Percentiles rank a stretch among this genome's conserved stretches.
phyloP scores from a whole-genome alignment of 2,888 invertebrate genomes.

The Acleris laterana region DNA sequence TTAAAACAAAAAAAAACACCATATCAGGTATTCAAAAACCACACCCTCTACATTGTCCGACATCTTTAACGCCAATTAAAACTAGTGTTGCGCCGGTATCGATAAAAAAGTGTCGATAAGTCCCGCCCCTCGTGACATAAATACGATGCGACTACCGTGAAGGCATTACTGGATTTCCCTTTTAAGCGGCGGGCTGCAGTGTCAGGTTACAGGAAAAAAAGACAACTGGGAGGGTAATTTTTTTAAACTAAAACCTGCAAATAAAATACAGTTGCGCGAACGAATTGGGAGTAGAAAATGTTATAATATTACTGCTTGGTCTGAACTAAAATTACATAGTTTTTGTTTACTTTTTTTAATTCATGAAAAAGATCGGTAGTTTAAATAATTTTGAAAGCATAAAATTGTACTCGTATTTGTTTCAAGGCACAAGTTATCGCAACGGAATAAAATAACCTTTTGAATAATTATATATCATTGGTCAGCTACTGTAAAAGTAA shows the following conservation, averaged over 20 bases:
- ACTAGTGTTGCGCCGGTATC: slow-evolving; percentile 63
- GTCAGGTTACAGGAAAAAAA: slow-evolving; percentile 62
- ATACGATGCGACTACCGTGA: slow-evolving; percentile 73
- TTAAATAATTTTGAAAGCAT: too few relatives aligned
- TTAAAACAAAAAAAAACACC: not conserved
- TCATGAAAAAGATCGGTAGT: too few relatives aligned
- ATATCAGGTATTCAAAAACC: not conserved
- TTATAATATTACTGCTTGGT: not conserved
- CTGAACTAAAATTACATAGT: not conserved
- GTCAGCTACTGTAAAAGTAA: slow-evolving; percentile 7
- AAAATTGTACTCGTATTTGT: too few relatives aligned
- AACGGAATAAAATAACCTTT: not conserved
- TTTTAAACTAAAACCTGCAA: not conserved
- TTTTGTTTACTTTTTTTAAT: too few relatives aligned
- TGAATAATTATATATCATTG: not conserved
- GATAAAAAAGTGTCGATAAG: slow-evolving; percentile 37
- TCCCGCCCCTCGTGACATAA: slow-evolving; percentile 60
- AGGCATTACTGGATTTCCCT: slow-evolving; percentile 75
- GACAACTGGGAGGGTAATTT: slow-evolving; percentile 5
- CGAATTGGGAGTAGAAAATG: not conserved
- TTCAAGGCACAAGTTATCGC: too few relatives aligned
- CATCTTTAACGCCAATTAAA: slow-evolving; percentile 61
- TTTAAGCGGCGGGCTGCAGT: slow-evolving; percentile 70
- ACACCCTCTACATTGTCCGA: slow-evolving; percentile 22
- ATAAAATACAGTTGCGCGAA: not conserved